Conservation (phyloP, 1,140 invertebrate species). For the Drosophila asahinai region DNA sequence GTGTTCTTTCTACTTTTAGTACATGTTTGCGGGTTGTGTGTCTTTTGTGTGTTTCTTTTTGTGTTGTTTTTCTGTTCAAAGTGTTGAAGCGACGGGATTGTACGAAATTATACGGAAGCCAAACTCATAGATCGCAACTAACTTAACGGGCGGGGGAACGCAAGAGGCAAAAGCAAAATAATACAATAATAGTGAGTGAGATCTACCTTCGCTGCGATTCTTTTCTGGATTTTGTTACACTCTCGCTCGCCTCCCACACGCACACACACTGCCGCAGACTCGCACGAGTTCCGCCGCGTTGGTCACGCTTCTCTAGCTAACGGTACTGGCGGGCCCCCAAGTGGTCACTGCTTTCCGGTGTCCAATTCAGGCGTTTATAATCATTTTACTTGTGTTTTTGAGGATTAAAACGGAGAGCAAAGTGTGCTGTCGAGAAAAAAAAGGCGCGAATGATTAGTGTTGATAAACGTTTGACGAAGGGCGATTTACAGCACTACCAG, state of each 20-base stretch:
- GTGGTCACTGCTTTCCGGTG: background rate
- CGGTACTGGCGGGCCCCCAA: background rate
- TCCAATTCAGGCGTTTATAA: slow-evolving; percentile 12
- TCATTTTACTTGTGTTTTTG: slow-evolving; percentile 28
- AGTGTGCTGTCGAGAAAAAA: slow-evolving; percentile 50
- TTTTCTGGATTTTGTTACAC: slow-evolving; percentile 40
- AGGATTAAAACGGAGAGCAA: slow-evolving; percentile 4
- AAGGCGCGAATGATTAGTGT: slow-evolving; percentile 50
- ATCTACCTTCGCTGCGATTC: slow-evolving; percentile 59
- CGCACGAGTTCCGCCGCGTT: slow-evolving; percentile 5
- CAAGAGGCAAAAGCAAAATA: slow-evolving; percentile 36
- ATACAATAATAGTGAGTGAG: slow-evolving; percentile 51
- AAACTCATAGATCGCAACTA: slow-evolving; percentile 74
- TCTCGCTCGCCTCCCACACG: slow-evolving; percentile 49
- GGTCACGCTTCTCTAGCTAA: slow-evolving; percentile 16
- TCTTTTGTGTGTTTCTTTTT: slow-evolving; percentile 36
- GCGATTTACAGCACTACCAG: slow-evolving; percentile 7
- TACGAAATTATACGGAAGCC: slow-evolving; percentile 56
- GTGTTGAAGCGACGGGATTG: slow-evolving; percentile 52
- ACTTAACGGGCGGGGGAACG: slow-evolving; percentile 27
- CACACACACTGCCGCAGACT: slow-evolving; percentile 62
- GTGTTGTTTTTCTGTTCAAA: slow-evolving; percentile 27
- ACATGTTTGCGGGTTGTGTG: slow-evolving; percentile 64
- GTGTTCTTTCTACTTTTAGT: slow-evolving; percentile 33
- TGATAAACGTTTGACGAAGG: background rate